Conservation (phyloP, 2,797 vertebrate species). For the Gallinago stenura region DNA sequence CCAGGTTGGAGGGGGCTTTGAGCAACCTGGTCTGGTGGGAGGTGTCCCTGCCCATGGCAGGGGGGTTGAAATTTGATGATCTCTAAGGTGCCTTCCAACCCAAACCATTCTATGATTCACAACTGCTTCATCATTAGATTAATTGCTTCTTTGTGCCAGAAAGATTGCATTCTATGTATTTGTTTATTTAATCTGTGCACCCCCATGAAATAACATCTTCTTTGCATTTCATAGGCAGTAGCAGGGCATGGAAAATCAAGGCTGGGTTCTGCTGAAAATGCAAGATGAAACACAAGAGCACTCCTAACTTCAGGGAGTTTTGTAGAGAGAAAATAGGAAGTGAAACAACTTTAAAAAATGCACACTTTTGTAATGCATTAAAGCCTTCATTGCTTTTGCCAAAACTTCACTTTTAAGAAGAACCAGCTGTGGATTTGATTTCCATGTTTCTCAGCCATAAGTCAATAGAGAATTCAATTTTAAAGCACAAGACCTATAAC, state of each 20-base stretch:
- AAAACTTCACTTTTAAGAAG: conserved; percentile 59
- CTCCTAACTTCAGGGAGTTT: conserved; percentile 28
- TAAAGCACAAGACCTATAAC: conserved; percentile 36
- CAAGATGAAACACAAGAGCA: conserved; percentile 17
- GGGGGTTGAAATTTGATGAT: no score
- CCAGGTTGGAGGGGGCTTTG: no score
- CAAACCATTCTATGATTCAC: no score
- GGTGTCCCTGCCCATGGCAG: no score
- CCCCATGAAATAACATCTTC: neutral
- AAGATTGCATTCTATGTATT: neutral
- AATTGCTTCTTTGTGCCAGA: neutral
- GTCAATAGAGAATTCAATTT: conserved; percentile 39
- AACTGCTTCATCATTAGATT: neutral
- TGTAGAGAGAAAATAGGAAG: conserved; percentile 43
- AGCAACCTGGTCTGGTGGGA: no score
- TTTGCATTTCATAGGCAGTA: neutral
- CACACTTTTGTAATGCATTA: conserved; percentile 24
- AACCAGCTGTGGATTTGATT: conserved; percentile 63
- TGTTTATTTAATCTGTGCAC: neutral
- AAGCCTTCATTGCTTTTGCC: conserved; percentile 22
- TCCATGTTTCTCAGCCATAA: conserved; percentile 33
- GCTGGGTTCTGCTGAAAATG: conserved; percentile 21
- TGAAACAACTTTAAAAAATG: conserved; percentile 49
- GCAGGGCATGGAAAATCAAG: neutral
- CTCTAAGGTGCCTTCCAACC: no score